Base-by-base conservation (phyloP, 2,113 vertebrate species). In the Takifugu bimaculatus region DNA sequence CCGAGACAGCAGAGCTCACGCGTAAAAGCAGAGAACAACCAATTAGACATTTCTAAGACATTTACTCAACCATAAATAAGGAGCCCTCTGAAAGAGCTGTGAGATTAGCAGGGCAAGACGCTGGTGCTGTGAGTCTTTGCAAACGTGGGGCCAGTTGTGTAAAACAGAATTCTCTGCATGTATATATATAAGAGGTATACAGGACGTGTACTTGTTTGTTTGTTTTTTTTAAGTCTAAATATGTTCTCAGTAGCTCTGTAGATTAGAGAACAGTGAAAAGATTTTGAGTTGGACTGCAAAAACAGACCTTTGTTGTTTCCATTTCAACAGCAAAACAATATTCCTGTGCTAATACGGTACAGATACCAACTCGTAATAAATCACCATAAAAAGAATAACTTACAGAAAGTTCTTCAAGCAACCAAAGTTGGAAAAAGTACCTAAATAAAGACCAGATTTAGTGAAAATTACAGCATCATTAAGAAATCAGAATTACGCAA, bases 341-440 rank as follows among this genome's bases (percentile, higher is more conserved):
- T 62, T 57, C 66, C 80, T 79, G 76, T 84, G 78, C 71, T 78
- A 48, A 48, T 44, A 67, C 66, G 54, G 64, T 78, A 65, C 76
- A 81, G 13, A 45, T 45, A 15, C 44, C 14, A 45, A 14, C 4
- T 14, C 4, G 14, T 74, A 72, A 13, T 60, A 65, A 57, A 74
- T 60, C 42, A 50, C 48, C 58, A 78, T 75, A 12, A 71, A 42
- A 72, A 72, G 56, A 57, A 82, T 72, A 78, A 83, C 55, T 83
- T 81, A 76, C 5, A 15, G 57, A 39, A 39, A 39, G 35, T 39
- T 39, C 35, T 73, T 63, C 50, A 78, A 87, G 74, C 74, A 76
- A 81, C 54, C 70, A 63, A 27, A 78, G 58, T 77, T 79, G 60
- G 51, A 74, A 73, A 72, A 55, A 82, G 88, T 89, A 91, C 88